Evolutionary conservation across 2,113 vertebrate genomes (phyloP), one percentile per base, ranked within the genome.

Genomic region (Edolisoma coerulescens): DNA sequence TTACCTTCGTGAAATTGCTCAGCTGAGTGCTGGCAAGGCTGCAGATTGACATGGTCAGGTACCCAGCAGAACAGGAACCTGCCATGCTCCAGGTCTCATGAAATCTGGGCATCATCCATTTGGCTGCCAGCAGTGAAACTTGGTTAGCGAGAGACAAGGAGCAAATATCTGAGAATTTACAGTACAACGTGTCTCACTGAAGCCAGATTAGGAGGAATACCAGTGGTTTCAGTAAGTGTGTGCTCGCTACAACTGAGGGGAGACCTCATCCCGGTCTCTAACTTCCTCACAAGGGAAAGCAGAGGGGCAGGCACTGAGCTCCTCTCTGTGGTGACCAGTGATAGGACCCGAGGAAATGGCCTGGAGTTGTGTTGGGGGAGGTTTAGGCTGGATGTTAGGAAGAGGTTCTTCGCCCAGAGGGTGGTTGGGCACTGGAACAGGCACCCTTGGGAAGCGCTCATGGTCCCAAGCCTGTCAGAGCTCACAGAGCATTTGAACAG

Each of bases 261-360:
- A 63, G 10, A 18, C 50, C 42, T 47, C n/a, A 41, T 19, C 12
- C 39, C 35, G 5, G 17, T 10, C 22, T 53, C 33, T 37, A 53
- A 1, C 30, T 41, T 54, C 30, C 21, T 47, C n/a, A 35, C 0
- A 0, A 44, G 33, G 52, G 23, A 52, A 59, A 44, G 52, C 16
- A 13, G 6, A 75, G n/a, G 13, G 14, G 16, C 69, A 41, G 30
- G 23, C 14, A 27, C n/a, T 41, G n/a, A 76, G 35, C 28, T 60
- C 33, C 61, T 41, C 28, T 60, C 45, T 47, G 24, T 27, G 2
- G 2, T 32, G 11, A 5, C 13, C 44, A 59, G 28, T 17, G 53
- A 35, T 19, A 89, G 69, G 16, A 45, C 19, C 8, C 1, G 0
- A 69, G 54, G 45, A 23, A 52, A 59, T 4, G 6, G 33, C 24